phyloP scores from a whole-genome alignment of 2,113 vertebrate species.

The Cebus imitator region DNA sequence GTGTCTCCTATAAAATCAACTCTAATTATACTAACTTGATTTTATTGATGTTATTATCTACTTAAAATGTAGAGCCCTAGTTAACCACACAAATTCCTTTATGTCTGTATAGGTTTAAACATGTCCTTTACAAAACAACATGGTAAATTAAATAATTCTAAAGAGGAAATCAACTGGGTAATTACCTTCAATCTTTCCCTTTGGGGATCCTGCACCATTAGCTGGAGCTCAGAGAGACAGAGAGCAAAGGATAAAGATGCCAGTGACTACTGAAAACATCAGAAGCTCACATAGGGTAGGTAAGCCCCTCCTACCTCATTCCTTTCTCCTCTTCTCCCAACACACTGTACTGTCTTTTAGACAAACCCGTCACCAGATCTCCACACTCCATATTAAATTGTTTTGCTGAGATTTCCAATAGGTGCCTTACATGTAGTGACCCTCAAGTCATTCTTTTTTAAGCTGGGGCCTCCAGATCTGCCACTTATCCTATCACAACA shows the following conservation, averaged over 20 bases:
- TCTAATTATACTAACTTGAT: conserved; percentile 28
- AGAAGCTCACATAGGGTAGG: neutral
- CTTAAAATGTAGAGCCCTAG: conserved; percentile 27
- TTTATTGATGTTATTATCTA: conserved; percentile 9
- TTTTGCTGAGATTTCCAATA: neutral
- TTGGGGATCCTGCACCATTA: neutral
- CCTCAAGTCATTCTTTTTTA: neutral
- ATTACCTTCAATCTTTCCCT: neutral
- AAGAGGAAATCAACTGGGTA: neutral
- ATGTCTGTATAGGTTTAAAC: conserved; percentile 10
- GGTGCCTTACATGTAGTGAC: neutral
- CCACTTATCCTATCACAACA: fast-evolving
- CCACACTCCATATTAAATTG: neutral
- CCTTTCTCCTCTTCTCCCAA: neutral
- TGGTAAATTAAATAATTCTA: neutral
- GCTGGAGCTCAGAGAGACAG: neutral
- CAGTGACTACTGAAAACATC: neutral
- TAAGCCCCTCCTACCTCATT: neutral
- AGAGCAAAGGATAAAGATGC: neutral
- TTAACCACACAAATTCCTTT: conserved; percentile 23
- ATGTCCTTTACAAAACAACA: neutral
- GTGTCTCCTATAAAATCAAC: conserved; percentile 11
- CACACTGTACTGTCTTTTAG: neutral
- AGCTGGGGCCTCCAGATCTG: neutral
- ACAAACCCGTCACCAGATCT: neutral